phyloP scores from a whole-genome alignment of 1,140 invertebrate genomes.

The Colletes latitarsis region DNA sequence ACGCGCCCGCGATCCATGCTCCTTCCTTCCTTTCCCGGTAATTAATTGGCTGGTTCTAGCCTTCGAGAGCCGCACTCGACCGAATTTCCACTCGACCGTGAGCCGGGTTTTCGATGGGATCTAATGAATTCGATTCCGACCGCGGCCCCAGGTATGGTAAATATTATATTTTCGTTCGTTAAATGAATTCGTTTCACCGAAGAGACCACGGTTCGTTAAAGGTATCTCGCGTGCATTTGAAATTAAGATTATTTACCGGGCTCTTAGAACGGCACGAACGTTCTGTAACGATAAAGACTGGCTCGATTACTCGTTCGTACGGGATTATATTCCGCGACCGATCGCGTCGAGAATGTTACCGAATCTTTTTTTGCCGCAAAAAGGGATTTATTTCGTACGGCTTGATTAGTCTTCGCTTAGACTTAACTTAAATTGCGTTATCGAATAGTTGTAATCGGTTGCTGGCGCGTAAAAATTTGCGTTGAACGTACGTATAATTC shows the following conservation, averaged over 20 bases:
- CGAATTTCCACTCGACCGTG: conserved; percentile 58
- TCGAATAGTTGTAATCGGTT: no score
- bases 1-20: conserved; percentile 53
- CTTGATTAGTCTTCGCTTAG: no score
- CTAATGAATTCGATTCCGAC: neutral
- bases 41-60: conserved; percentile 59
- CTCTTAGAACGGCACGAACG: conserved; percentile 24
- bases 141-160: neutral
- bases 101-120: conserved; percentile 22
- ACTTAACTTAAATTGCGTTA: no score
- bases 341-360: neutral
- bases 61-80: conserved; percentile 38
- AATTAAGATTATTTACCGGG: conserved; percentile 25
- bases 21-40: conserved; percentile 58
- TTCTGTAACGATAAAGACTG: conserved; percentile 21
- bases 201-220: conserved; percentile 29
- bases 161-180: conserved; percentile 21
- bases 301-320: no score
- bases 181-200: conserved; percentile 20
- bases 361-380: no score
- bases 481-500: no score
- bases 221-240: conserved; percentile 20
- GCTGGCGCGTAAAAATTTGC: no score
- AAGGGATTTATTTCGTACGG: no score
- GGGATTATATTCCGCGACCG: no score